phyloP scores from a whole-genome alignment of 2,888 invertebrate genomes.

The Patella caerulea region DNA sequence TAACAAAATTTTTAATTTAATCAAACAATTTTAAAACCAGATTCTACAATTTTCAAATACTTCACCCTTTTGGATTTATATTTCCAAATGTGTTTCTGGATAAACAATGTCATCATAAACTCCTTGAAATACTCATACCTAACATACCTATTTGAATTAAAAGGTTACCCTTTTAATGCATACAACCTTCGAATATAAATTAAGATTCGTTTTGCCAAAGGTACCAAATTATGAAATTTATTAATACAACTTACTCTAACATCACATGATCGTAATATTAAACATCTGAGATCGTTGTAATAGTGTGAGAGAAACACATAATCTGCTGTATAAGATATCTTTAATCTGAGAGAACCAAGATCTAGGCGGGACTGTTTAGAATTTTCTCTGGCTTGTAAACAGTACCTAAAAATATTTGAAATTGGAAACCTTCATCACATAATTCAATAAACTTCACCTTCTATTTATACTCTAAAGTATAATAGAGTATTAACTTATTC shows the following conservation, averaged over 20 bases:
- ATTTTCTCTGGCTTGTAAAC: constrained; percentile 79
- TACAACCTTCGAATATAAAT: too few relatives aligned
- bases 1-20: not conserved
- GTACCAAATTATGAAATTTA: too few relatives aligned
- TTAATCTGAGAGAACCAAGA: constrained; percentile 86
- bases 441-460: not conserved
- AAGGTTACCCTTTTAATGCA: too few relatives aligned
- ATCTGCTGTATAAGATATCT: constrained; percentile 90
- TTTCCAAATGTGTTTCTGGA: too few relatives aligned
- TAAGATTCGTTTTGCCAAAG: too few relatives aligned
- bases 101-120: too few relatives aligned
- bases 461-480: too few relatives aligned
- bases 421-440: not conserved
- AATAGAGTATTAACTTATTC: too few relatives aligned
- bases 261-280: constrained; percentile 82
- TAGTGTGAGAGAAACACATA: constrained; percentile 88
- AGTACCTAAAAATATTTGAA: constrained; percentile 77
- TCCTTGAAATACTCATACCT: too few relatives aligned
- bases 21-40: too few relatives aligned
- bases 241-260: constrained; percentile 74
- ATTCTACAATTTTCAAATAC: not conserved
- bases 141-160: too few relatives aligned
- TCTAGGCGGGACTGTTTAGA: constrained; percentile 72
- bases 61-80: not conserved
- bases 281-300: constrained; percentile 83